Base-by-base conservation (phyloP, 2,797 vertebrate species). In the Bovichtus variegatus region DNA sequence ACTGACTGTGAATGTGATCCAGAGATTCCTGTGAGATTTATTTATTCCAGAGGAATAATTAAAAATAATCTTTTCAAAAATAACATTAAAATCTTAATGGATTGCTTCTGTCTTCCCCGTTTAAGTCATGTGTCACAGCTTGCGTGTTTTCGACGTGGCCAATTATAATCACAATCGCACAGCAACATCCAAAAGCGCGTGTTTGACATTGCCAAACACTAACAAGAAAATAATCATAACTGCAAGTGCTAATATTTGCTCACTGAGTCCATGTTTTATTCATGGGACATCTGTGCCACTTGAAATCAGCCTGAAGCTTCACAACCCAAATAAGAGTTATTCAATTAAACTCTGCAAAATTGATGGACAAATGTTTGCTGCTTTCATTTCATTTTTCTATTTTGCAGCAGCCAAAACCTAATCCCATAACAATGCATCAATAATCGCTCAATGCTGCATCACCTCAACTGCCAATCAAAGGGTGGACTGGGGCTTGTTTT, bases 381-480 rank as follows among this genome's bases (percentile, higher is more conserved):
- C 59, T 76, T 87, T 82, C 80, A 63, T 78, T 84, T 76, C 18
- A 65, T 73, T 80, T 65, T 83, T 81, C 63, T 34, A 40, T 84
- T 87, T 85, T 72, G 46, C 75, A 51, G 38, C 51, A 49, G 63
- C 74, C 81, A 49, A 60, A 82, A 80, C 68, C 71, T 64, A 60
- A 81, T 38, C 62, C 63, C 46, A 74, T 76, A 83, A 89, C 81
- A 90, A 86, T 82, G 83, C 90, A 90, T 91, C 90, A 85, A 83
- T 89, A 89, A 91, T 92, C 85, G 89, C 72, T 72, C 80, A 87
- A 86, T 84, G 79, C 89, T 66, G 78, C 78, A 90, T 93, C 74
- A 85, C 79, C 83, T 90, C 80, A 76, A 41, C 90, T 93, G 91
- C 87, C 92, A 92, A 86, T 93, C 92, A 93, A 71, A 83, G 69